phyloP scores from a whole-genome alignment of 2,888 invertebrate genomes.

The Globia sparganii region DNA sequence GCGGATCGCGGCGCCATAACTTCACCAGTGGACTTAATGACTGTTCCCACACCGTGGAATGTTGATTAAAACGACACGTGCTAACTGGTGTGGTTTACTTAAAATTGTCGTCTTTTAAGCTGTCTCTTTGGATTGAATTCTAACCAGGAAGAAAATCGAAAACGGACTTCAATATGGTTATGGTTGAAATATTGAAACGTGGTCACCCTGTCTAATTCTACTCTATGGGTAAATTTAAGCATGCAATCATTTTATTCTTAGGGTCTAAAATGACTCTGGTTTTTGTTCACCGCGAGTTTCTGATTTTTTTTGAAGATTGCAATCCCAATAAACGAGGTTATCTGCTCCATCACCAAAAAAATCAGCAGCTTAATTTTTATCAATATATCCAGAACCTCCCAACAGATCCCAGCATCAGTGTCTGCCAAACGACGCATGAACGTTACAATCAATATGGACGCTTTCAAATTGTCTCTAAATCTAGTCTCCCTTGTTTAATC shows the following conservation, averaged over 20 bases:
- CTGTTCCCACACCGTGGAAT: conserved; percentile 53
- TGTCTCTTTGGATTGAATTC: not conserved
- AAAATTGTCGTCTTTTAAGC: not conserved
- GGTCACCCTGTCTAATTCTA: not conserved
- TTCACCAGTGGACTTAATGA: conserved; percentile 56
- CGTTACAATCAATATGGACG: conserved; percentile 84
- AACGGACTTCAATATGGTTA: not conserved
- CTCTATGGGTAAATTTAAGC: too few relatives aligned
- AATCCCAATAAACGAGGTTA: not conserved
- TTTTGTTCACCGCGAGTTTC: not conserved
- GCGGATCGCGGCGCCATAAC: conserved; percentile 49
- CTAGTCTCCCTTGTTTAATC: conserved; percentile 78
- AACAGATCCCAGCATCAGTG: not conserved
- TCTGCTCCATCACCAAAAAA: not conserved
- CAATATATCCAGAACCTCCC: not conserved
- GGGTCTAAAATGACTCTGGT: not conserved
- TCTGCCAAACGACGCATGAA: conserved; percentile 74
- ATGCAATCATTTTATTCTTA: not conserved
- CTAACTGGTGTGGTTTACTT: conserved; percentile 39
- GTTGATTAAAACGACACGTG: conserved; percentile 62
- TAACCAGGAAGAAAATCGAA: not conserved
- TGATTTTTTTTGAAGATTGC: not conserved
- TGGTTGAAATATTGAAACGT: not conserved
- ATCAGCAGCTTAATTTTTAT: not conserved
- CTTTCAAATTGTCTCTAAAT: conserved; percentile 82